phyloP scores from a whole-genome alignment of 2,113 vertebrate species.

The Colossoma macropomum region DNA sequence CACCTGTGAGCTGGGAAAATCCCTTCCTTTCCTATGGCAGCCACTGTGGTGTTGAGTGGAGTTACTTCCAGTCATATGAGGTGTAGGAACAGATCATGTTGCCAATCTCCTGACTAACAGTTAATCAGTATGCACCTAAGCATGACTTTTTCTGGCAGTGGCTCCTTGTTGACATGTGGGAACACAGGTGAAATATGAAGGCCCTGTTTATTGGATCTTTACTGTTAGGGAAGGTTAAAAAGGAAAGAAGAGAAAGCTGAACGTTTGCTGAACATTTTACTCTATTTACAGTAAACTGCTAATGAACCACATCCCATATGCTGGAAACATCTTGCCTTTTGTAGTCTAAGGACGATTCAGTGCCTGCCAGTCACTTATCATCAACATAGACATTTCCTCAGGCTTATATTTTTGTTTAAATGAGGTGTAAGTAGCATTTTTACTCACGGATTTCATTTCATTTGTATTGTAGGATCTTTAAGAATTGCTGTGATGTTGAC shows the following conservation, averaged over 20 bases:
- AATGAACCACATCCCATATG: background rate
- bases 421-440: too few relatives aligned
- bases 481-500: too few relatives aligned
- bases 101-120: background rate
- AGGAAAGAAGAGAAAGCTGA: too few relatives aligned
- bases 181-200: background rate
- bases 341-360: background rate
- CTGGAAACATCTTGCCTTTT: background rate
- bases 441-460: too few relatives aligned
- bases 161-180: background rate
- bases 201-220: background rate
- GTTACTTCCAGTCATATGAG: background rate
- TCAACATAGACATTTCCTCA: background rate
- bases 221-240: background rate
- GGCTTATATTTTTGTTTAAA: too few relatives aligned
- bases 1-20: background rate
- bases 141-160: background rate
- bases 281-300: background rate
- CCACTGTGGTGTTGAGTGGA: background rate
- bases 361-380: background rate
- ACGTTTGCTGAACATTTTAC: background rate
- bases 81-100: background rate
- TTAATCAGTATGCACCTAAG: background rate
- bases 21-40: background rate
- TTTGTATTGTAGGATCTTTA: too few relatives aligned